Evolutionary conservation across 2,113 vertebrate genomes (phyloP).

Genomic region (Ailurus styani): DNA sequence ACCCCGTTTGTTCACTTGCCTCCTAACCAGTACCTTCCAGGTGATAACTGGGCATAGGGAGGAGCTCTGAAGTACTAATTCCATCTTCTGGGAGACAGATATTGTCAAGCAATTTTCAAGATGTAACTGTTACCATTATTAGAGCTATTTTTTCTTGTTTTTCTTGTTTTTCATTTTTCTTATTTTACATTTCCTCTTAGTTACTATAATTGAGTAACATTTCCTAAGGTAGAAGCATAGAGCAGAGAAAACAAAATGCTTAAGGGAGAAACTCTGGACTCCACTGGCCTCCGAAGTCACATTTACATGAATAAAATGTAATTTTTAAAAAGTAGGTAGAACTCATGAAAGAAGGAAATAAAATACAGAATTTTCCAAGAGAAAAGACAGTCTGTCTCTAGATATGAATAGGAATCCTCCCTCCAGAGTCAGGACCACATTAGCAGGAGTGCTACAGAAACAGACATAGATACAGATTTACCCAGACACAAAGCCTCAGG

Average conservation of each 20-base stretch:
- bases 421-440: neutral
- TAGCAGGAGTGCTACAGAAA: neutral
- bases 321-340: neutral
- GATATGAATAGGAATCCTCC: neutral
- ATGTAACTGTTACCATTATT: neutral
- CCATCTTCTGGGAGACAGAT: neutral
- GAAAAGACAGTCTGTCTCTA: neutral
- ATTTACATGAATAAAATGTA: constrained; percentile 46
- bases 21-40: neutral
- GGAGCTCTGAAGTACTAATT: neutral
- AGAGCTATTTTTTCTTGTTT: neutral
- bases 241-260: constrained; percentile 30
- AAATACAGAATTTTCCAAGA: neutral
- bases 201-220: neutral
- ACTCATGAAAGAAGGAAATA: neutral
- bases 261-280: neutral
- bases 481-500: neutral
- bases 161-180: neutral
- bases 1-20: neutral
- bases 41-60: neutral
- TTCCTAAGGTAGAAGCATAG: neutral
- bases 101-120: constrained; percentile 5
- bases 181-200: neutral
- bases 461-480: neutral
- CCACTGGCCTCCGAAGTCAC: neutral